Conservation (phyloP, 2,113 vertebrate species). For the Salvelinus fontinalis region DNA sequence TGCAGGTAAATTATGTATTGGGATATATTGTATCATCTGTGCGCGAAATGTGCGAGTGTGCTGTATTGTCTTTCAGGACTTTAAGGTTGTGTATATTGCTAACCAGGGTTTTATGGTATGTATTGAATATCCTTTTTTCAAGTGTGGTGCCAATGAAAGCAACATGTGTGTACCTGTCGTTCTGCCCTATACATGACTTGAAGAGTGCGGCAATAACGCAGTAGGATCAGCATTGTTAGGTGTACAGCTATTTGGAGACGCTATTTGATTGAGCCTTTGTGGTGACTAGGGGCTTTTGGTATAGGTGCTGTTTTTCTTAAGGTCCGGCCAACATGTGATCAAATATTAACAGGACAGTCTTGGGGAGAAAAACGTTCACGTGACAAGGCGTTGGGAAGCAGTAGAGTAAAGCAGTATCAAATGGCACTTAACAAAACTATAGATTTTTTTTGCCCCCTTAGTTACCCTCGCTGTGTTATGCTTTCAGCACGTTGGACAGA, state of each 20-base stretch:
- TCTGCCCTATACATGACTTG: constrained; percentile 60
- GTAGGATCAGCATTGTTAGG: constrained; percentile 44
- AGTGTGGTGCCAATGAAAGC: constrained; percentile 55
- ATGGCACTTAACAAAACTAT: constrained; percentile 82
- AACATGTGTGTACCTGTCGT: constrained; percentile 74
- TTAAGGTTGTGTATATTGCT: constrained; percentile 42
- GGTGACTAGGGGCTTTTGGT: constrained; percentile 68
- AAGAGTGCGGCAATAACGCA: constrained; percentile 50
- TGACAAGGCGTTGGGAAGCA: constrained; percentile 84
- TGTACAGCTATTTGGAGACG: constrained; percentile 37
- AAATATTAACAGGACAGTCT: constrained; percentile 85
- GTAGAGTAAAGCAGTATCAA: constrained; percentile 80
- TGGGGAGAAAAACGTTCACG: constrained; percentile 83
- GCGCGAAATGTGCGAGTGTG: constrained; percentile 56
- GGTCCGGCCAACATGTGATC: constrained; percentile 86
- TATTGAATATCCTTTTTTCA: constrained; percentile 49
- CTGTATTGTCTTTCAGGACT: constrained; percentile 54
- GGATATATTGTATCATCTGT: constrained; percentile 60
- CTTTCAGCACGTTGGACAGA: constrained; percentile 96
- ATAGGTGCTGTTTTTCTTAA: constrained; percentile 68
- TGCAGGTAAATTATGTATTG: constrained; percentile 55
- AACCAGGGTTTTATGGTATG: constrained; percentile 57
- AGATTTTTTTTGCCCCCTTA: constrained; percentile 70
- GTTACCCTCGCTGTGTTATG: constrained; percentile 74
- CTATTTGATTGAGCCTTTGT: constrained; percentile 33